Evolutionary conservation across 2,113 vertebrate genomes (phyloP).

Genomic region (Triplophysa tibetana): DNA sequence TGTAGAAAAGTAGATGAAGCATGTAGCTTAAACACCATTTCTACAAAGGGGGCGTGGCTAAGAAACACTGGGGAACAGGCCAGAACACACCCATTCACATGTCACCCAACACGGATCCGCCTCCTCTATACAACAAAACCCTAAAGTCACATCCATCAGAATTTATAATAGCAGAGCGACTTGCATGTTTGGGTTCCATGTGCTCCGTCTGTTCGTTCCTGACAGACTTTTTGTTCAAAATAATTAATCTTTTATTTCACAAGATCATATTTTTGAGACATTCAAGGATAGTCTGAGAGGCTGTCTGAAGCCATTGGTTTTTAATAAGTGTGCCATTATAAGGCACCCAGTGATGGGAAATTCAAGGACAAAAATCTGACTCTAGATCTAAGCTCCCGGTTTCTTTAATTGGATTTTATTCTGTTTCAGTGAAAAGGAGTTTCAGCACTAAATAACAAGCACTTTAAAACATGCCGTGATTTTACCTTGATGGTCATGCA

Average conservation of each 20-base stretch:
- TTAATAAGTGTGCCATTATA: not conserved
- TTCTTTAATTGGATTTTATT: not conserved
- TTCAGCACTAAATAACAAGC: no score
- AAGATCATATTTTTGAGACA: conserved; percentile 41
- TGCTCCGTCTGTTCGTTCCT: conserved; percentile 44
- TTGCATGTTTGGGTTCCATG: conserved; percentile 45
- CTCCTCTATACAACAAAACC: conserved; percentile 51
- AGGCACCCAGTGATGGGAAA: not conserved
- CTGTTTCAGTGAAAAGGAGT: not conserved
- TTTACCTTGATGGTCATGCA: not conserved
- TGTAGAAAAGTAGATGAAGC: not conserved
- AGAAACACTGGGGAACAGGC: no score
- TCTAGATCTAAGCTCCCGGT: not conserved
- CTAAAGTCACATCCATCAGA: conserved; percentile 57
- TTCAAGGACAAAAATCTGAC: conserved; percentile 16
- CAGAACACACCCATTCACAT: conserved; percentile 28
- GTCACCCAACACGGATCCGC: conserved; percentile 6
- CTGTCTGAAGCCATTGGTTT: not conserved
- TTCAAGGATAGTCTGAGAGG: conserved; percentile 34
- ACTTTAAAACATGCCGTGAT: no score
- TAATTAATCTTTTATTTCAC: conserved; percentile 41
- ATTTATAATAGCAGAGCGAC: conserved; percentile 53
- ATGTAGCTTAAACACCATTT: conserved; percentile 13
- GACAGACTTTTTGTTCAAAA: conserved; percentile 21
- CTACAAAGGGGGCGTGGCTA: conserved; percentile 33